Conservation (phyloP, 2,797 vertebrate genomes). For the Lagorchestes hirsutus region DNA sequence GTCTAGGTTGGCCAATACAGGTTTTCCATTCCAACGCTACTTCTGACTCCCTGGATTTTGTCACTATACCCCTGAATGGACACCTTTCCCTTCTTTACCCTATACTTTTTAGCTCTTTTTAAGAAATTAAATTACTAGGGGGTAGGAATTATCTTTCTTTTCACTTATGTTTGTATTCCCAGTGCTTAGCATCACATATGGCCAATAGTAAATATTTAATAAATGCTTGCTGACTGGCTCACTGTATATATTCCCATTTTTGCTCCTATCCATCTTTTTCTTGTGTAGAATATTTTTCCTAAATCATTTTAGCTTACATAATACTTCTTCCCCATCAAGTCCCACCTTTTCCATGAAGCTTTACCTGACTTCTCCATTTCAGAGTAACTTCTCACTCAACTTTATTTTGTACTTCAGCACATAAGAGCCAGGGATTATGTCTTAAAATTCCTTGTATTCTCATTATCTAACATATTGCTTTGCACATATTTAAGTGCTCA, state of each 20-base stretch:
- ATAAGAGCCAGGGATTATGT: neutral
- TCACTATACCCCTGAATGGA: neutral
- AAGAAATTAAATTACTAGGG: neutral
- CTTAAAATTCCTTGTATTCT: neutral
- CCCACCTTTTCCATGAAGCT: neutral
- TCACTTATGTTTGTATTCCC: neutral
- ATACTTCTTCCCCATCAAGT: neutral
- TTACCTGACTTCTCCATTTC: neutral
- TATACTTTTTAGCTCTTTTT: neutral
- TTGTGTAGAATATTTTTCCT: neutral
- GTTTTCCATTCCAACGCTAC: neutral
- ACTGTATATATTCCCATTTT: neutral
- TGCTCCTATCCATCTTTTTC: neutral
- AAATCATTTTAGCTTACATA: neutral
- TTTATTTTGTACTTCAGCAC: neutral
- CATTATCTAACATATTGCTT: neutral
- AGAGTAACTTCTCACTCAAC: neutral
- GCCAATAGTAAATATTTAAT: neutral
- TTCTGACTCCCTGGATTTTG: neutral
- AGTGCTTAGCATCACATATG: neutral
- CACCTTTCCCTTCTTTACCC: neutral
- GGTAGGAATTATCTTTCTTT: neutral
- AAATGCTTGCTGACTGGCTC: neutral
- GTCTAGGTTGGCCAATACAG: neutral
- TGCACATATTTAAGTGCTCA: neutral